These are phyloP conservation scores for Pseudomyrmex cubaensis DNA, from an alignment of 1,140 invertebrate species.

Conservation along the genomic window DNA sequence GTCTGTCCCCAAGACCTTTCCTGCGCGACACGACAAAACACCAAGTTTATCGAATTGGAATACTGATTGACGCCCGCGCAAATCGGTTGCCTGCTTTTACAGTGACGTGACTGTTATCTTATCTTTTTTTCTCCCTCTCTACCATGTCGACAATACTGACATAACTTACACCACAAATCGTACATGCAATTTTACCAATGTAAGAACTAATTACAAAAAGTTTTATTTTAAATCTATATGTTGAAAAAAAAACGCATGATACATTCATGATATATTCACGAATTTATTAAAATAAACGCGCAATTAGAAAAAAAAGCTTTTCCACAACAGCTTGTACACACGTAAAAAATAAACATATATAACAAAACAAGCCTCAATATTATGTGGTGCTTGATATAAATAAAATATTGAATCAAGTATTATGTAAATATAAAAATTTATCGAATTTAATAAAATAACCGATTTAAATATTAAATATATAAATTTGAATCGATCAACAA, in stretches of 20 bases:
- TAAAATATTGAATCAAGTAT: neutral
- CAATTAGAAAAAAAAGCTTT: too few relatives aligned
- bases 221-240: neutral
- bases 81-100: constrained; percentile 6
- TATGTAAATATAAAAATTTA: neutral
- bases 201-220: neutral
- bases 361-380: too few relatives aligned
- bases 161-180: neutral
- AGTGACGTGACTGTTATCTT: constrained; percentile 3
- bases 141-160: neutral
- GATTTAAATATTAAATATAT: neutral
- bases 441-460: neutral
- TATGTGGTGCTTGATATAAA: neutral
- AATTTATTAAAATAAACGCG: too few relatives aligned
- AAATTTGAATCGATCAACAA: constrained; percentile 5
- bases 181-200: neutral
- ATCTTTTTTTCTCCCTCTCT: constrained; percentile 27
- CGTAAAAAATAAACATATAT: too few relatives aligned
- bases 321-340: too few relatives aligned
- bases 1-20: constrained; percentile 79
- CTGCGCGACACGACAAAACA: constrained; percentile 62
- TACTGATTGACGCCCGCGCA: neutral
- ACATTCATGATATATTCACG: too few relatives aligned
- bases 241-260: too few relatives aligned
- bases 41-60: constrained; percentile 26